phyloP scores from a whole-genome alignment of 2,888 invertebrate species.

The Eilema griseolum region DNA sequence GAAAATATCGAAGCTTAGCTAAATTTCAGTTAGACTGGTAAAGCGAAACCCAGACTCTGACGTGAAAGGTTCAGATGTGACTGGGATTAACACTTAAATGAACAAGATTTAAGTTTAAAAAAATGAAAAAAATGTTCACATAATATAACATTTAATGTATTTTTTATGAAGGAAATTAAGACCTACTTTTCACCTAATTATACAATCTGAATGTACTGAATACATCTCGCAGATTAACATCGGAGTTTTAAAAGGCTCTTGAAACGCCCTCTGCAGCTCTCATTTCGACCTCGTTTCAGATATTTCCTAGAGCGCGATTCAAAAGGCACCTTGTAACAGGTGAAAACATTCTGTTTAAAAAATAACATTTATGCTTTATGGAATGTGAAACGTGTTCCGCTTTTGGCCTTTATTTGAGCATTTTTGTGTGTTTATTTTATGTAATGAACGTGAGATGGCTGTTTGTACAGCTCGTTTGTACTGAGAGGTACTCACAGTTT shows the following conservation, averaged over 20 bases:
- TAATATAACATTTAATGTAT: neutral
- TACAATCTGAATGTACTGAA: slow-evolving; percentile 28
- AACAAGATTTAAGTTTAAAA: too few relatives aligned
- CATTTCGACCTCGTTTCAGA: slow-evolving; percentile 48
- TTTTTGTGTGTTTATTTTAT: slow-evolving; percentile 26
- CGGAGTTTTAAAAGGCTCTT: slow-evolving; percentile 44
- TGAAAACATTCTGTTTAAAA: slow-evolving; percentile 38
- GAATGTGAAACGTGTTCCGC: slow-evolving; percentile 29
- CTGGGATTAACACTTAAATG: too few relatives aligned
- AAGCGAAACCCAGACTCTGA: too few relatives aligned
- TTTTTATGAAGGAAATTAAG: neutral
- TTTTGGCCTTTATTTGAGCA: slow-evolving; percentile 13
- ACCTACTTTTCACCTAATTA: slow-evolving; percentile 26
- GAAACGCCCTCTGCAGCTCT: slow-evolving; percentile 44
- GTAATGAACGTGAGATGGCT: slow-evolving; percentile 16
- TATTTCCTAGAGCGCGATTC: slow-evolving; percentile 41
- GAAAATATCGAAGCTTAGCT: too few relatives aligned
- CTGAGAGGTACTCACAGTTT: slow-evolving; percentile 3
- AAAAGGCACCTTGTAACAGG: slow-evolving; percentile 40
- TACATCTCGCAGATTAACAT: slow-evolving; percentile 43
- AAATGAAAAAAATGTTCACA: too few relatives aligned
- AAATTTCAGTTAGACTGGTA: too few relatives aligned
- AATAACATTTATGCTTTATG: slow-evolving; percentile 42
- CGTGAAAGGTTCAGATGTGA: too few relatives aligned
- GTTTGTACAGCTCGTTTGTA: neutral